Base-by-base conservation (phyloP, 2,888 invertebrate genomes). In the Argyresthia albistria region DNA sequence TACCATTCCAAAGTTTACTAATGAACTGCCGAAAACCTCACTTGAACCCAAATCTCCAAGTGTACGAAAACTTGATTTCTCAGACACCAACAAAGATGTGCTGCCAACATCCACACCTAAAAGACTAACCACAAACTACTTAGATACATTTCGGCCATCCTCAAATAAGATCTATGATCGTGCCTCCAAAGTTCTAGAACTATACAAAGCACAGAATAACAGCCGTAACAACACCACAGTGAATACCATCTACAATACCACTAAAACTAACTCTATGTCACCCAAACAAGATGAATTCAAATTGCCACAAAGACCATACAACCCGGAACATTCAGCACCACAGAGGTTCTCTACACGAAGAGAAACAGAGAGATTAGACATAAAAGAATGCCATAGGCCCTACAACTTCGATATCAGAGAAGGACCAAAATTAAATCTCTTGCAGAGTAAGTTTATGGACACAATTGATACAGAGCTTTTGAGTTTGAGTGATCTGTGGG, bases 401-500 rank as follows among this genome's bases (percentile, higher is more conserved):
- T 46, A 46, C 11, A 46, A 46, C 25, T 46, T 35, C 8, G 46
- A 46, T 7, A 48, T 48, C 56, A 75, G 65, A 35, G 78, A 80
- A 16, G 64, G 62, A 49, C 60, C 63, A 35, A 74, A 69, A 54
- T 46, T 64, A 9, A 52, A 62, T 48, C 59, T 64, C 6, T 54
- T 75, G 51, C 73, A 73, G 53, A 69, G 68, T 58, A 80, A 75
- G 51, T 63, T 67, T 35, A 62, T 80, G 50, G 80, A 84, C 48
- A 73, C 80, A 4, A 76, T 87, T 54, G 84, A 87, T 54, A 82
- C 84, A 16, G 88, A 86, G 57, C 60, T 88, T 56, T 64, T 88
- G 56, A 88, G 92, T 62, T 82, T 93, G 55, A 90, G 91, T 45
- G 91, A 92, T 62, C 79, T 93, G 52, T 93, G 93, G 93, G 90